Percentiles rank a stretch among this genome's conserved stretches.
Evolutionary conservation across 2,113 vertebrate genomes (phyloP).

Genomic region (Anhinga anhinga): DNA sequence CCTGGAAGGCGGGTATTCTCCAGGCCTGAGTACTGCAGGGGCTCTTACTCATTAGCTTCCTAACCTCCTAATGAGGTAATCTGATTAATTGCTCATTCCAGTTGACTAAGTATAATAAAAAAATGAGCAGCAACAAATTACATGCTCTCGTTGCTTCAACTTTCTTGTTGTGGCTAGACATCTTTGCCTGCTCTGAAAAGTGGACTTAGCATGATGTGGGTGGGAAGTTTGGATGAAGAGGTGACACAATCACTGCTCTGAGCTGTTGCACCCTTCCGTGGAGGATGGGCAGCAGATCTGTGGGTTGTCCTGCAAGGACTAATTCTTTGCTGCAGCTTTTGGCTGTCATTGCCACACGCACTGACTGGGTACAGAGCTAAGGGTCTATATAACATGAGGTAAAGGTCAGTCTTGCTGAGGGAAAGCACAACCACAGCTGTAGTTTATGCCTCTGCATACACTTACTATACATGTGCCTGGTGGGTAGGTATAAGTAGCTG

Average conservation of each 20-base stretch:
- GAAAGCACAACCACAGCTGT: background rate
- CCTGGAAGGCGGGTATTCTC: background rate
- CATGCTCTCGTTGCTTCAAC: rapidly evolving
- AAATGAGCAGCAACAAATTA: background rate
- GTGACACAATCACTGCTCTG: background rate
- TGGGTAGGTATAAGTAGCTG: background rate
- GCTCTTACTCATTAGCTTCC: background rate
- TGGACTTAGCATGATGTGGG: background rate
- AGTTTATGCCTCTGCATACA: background rate
- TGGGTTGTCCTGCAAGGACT: background rate
- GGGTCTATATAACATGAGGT: background rate
- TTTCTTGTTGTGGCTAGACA: background rate
- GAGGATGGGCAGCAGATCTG: background rate
- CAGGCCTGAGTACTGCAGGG: background rate
- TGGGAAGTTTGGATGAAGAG: background rate
- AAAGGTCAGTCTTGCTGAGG: background rate
- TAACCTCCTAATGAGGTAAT: background rate
- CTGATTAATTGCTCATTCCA: background rate
- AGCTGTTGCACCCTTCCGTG: background rate
- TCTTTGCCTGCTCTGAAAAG: background rate
- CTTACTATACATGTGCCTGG: background rate
- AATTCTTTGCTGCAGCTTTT: background rate
- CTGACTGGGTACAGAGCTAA: background rate
- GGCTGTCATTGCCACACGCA: background rate
- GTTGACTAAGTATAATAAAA: background rate